Base-by-base conservation (phyloP, 2,797 vertebrate species). In the Myiotriccus ornatus region DNA sequence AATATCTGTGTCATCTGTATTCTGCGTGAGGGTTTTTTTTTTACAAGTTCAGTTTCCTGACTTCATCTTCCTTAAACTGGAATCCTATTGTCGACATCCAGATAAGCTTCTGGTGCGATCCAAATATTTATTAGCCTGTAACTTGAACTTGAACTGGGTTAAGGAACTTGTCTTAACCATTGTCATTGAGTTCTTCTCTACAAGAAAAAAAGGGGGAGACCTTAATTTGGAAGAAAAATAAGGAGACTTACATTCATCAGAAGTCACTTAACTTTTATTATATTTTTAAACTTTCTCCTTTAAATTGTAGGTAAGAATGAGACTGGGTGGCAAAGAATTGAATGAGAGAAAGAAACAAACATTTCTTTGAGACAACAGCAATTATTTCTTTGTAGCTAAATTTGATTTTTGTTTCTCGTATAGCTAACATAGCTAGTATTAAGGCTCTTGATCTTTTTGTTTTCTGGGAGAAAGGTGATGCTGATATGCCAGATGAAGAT, bases 201-300 rank as follows among this genome's bases (percentile, higher is more conserved):
- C 52, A 56, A 64, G 1, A 3, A 35, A 43, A 80, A 63, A 67
- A n/a, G 0, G 0, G 1, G 0, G 12, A 78, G 2, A 44, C 55
- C 32, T 87, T n/a, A 43, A 18, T 64, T 67, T 52, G 2, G 14
- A 78, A 34, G 20, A 23, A 64, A 92, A 84, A 63, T 67, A 18
- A 70, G 37, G 22, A 73, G 10, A 6, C 4, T 27, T 25, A 44
- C 39, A 44, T 44, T 64, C 14, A 46, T 44, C 25, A 49, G 28
- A 3, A 77, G 2, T 1, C 6, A 76, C 20, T 44, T 44, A 79
- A 59, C 2, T 59, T 43, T 64, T 39, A 55, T 10, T 43, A 3
- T 5, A 68, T 78, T 78, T 62, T 2, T 1, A 43, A 62, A 0
- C 2, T 35, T 62, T 39, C 30, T 80, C 16, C 8, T 69, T 28